phyloP scores from a whole-genome alignment of 2,113 vertebrate species.

The Copsychus sechellarum region DNA sequence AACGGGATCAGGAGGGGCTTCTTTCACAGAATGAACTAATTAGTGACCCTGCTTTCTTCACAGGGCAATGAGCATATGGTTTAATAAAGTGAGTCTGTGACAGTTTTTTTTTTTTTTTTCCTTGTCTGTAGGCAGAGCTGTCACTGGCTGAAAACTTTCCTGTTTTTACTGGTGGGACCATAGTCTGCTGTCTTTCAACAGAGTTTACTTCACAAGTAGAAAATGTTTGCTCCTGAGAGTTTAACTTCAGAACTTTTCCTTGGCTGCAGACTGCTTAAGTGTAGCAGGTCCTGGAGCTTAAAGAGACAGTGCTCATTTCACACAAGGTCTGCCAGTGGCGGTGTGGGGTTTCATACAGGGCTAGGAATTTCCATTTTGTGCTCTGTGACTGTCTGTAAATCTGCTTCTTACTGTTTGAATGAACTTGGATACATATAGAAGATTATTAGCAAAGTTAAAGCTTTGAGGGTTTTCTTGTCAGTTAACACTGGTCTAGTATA shows the following conservation, averaged over 20 bases:
- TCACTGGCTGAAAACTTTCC: conserved; percentile 81
- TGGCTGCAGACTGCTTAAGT: too few species aligned
- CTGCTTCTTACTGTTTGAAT: too few species aligned
- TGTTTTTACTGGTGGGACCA: conserved; percentile 80
- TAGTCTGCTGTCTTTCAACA: conserved; percentile 83
- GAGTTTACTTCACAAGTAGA: conserved; percentile 84
- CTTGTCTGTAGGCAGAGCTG: conserved; percentile 76
- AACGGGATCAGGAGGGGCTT: conserved; percentile 83
- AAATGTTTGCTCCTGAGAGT: conserved; percentile 83
- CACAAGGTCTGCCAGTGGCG: too few species aligned
- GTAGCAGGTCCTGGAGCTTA: too few species aligned
- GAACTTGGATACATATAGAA: too few species aligned
- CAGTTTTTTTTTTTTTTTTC: conserved; percentile 63
- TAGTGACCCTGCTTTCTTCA: conserved; percentile 82
- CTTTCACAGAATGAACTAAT: conserved; percentile 88
- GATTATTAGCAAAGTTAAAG: neutral
- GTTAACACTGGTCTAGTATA: neutral
- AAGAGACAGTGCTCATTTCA: too few species aligned
- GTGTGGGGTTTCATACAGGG: too few species aligned
- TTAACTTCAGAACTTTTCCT: conserved; percentile 82
- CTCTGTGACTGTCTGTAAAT: too few species aligned
- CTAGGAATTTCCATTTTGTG: too few species aligned
- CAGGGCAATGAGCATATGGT: conserved; percentile 82
- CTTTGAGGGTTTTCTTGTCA: neutral
- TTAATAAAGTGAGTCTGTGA: conserved; percentile 84